These are phyloP conservation scores for Smithornis capensis DNA, from an alignment of 2,113 vertebrate genomes.

Conservation along the genomic window DNA sequence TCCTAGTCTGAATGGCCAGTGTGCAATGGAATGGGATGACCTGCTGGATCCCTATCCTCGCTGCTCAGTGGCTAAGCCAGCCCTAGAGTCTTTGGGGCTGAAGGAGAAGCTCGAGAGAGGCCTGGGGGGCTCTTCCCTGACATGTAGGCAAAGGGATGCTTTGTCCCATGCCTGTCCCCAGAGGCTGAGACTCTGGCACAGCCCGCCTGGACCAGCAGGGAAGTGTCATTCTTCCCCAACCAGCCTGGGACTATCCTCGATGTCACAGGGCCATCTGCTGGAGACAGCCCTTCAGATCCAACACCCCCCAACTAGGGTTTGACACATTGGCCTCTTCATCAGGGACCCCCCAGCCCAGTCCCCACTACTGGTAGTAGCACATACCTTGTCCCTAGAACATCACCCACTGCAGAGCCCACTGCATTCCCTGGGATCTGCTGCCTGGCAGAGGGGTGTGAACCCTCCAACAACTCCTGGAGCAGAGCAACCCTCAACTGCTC, in stretches of 20 bases:
- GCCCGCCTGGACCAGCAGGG: too few relatives aligned
- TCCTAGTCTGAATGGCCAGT: not conserved
- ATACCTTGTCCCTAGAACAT: not conserved
- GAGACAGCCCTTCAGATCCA: not conserved
- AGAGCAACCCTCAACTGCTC: not conserved
- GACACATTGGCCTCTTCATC: rapidly evolving
- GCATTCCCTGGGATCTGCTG: not conserved
- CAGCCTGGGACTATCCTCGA: not conserved
- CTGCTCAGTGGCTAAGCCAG: not conserved
- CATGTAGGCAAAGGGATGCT: not conserved
- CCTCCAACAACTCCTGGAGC: rapidly evolving
- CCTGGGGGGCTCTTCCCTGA: not conserved
- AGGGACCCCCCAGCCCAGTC: not conserved
- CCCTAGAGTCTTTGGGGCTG: not conserved
- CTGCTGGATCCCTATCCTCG: not conserved
- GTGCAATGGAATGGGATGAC: rapidly evolving
- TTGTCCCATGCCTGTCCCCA: not conserved
- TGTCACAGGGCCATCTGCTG: constrained; percentile 63
- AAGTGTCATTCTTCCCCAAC: not conserved
- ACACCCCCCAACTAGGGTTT: not conserved
- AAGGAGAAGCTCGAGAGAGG: not conserved
- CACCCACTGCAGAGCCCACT: not conserved
- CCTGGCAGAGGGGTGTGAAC: too few relatives aligned
- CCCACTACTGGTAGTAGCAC: not conserved
- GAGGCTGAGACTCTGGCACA: not conserved